A percentile compares a stretch with the other conserved stretches of the same genome.
These are phyloP conservation scores for Arge pagana DNA, from an alignment of 2,888 invertebrate genomes.

Conservation along the genomic window DNA sequence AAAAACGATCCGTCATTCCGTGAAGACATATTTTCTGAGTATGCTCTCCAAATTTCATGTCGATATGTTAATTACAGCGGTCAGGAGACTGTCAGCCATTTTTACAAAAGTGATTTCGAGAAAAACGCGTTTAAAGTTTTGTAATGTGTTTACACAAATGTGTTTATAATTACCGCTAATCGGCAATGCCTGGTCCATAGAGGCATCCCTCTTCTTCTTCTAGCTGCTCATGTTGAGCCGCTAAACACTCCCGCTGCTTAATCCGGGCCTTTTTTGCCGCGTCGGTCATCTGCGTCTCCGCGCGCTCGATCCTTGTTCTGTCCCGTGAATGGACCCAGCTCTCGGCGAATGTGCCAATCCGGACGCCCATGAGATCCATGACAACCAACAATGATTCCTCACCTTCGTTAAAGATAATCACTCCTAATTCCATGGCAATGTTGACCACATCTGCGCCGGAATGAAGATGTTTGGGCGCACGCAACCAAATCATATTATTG, in stretches of 20 bases:
- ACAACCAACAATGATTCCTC: not conserved
- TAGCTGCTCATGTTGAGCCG: slow-evolving; percentile 2
- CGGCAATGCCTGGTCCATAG: slow-evolving; percentile 10
- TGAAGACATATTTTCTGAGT: slow-evolving; percentile 4
- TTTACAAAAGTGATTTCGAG: slow-evolving; percentile 4
- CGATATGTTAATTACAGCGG: slow-evolving; percentile 5
- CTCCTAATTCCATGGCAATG: too few species aligned
- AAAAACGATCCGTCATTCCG: slow-evolving; percentile 2
- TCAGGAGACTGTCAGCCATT: slow-evolving; percentile 7
- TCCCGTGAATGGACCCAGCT: not conserved
- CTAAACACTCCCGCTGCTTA: slow-evolving; percentile 2
- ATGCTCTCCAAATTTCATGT: slow-evolving; percentile 6
- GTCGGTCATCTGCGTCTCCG: slow-evolving; percentile 1
- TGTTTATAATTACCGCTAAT: slow-evolving; percentile 6
- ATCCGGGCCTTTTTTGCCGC: slow-evolving; percentile 7
- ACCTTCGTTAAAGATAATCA: too few species aligned
- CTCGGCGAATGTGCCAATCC: not conserved
- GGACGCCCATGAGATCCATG: not conserved
- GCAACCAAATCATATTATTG: too few species aligned
- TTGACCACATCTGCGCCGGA: not conserved
- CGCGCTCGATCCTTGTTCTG: not conserved
- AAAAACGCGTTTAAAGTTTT: slow-evolving; percentile 12
- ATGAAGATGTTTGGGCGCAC: not conserved
- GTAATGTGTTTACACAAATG: slow-evolving; percentile 2
- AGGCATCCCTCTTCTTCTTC: slow-evolving; percentile 10